Evolutionary conservation across 2,113 vertebrate species (phyloP).

Genomic region (Clarias batrachus): DNA sequence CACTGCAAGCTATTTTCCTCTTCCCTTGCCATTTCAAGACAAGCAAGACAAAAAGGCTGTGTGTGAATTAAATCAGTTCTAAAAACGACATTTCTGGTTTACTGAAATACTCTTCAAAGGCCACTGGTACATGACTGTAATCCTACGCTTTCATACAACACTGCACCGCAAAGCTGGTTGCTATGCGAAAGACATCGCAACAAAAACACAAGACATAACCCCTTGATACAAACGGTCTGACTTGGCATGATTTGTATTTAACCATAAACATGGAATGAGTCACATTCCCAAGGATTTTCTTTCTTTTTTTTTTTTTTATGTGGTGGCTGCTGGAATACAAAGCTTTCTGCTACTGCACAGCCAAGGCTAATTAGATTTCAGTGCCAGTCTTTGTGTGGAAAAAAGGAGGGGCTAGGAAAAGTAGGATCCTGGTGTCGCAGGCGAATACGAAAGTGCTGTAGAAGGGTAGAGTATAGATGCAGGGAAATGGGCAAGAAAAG

Average conservation of each 20-base stretch:
- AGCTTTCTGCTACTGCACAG: conserved; percentile 47
- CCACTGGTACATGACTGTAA: conserved; percentile 27
- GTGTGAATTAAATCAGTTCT: neutral
- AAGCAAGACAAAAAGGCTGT: conserved; percentile 21
- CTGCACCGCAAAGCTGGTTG: conserved; percentile 38
- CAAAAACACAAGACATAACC: conserved; percentile 44
- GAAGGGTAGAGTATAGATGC: conserved; percentile 36
- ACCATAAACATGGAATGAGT: conserved; percentile 48
- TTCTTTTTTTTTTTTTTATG: conserved; percentile 21
- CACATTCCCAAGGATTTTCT: conserved; percentile 36
- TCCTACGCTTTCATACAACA: conserved; percentile 17
- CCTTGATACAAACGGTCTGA: conserved; percentile 7
- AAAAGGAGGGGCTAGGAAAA: conserved; percentile 45
- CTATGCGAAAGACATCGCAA: conserved; percentile 49
- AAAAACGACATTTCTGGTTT: conserved; percentile 22
- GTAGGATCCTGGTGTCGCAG: conserved; percentile 44
- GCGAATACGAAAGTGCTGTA: conserved; percentile 32
- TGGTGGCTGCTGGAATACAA: conserved; percentile 36
- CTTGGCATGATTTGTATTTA: conserved; percentile 38
- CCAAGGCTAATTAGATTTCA: conserved; percentile 57
- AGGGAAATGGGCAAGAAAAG: neutral
- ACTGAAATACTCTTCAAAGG: conserved; percentile 40
- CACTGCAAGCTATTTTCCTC: conserved; percentile 9
- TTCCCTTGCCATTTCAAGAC: neutral
- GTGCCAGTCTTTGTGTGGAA: conserved; percentile 49